Evolutionary conservation across 2,797 vertebrate species (phyloP).

Genomic region (Eidolon dupreanum): DNA sequence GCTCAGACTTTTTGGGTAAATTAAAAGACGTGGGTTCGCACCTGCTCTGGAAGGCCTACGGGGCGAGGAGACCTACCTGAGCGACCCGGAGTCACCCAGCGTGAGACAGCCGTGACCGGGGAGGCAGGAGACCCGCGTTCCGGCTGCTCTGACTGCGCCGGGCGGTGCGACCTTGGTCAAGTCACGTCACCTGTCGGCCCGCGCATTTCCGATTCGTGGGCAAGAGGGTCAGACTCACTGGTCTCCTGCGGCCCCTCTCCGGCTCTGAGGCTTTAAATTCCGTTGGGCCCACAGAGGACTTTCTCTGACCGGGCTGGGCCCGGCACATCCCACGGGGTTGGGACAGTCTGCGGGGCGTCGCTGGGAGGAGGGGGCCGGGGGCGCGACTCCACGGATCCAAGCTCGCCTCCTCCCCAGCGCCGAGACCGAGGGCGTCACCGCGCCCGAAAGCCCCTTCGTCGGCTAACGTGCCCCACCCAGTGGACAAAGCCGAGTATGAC

Average conservation of each 20-base stretch:
- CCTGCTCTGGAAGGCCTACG: not conserved
- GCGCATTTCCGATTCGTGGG: not conserved
- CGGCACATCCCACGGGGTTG: not conserved
- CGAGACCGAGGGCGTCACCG: fast-evolving
- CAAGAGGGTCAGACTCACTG: not conserved
- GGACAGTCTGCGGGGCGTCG: no score
- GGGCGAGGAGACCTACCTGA: not conserved
- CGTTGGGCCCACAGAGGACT: not conserved
- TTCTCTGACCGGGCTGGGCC: not conserved
- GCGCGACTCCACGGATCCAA: not conserved
- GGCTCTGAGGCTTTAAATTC: not conserved
- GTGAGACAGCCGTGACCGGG: not conserved
- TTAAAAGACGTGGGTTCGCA: fast-evolving
- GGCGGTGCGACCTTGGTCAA: not conserved
- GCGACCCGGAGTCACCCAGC: not conserved
- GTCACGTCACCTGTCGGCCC: no score
- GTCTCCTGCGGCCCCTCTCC: not conserved
- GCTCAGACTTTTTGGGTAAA: not conserved
- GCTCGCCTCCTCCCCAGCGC: not conserved
- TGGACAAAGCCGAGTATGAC: slow-evolving; percentile 40
- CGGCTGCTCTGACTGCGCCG: not conserved
- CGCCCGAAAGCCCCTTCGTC: not conserved
- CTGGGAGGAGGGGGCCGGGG: not conserved
- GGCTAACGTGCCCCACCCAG: slow-evolving; percentile 69
- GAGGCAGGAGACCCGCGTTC: not conserved